phyloP scores from a whole-genome alignment of 2,797 vertebrate species.

The Babyrousa celebensis region DNA sequence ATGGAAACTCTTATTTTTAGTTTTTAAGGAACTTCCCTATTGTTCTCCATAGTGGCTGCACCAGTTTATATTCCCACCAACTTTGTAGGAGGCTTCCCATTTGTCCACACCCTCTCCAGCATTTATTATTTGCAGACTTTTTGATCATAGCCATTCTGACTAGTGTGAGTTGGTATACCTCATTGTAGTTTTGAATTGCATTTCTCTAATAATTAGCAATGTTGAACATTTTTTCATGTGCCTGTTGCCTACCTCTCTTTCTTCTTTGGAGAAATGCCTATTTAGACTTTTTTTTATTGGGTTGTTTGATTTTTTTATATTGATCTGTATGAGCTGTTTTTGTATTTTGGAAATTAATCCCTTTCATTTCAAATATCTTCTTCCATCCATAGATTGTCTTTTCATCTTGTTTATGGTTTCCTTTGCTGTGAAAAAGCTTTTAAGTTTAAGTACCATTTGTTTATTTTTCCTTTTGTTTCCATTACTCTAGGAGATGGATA shows the following conservation, averaged over 20 bases:
- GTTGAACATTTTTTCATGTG: background rate
- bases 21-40: background rate
- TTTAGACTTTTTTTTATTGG: background rate
- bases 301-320: background rate
- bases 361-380: background rate
- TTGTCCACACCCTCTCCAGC: background rate
- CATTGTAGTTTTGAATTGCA: background rate
- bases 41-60: background rate
- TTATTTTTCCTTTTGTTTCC: background rate
- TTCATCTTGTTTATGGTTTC: background rate
- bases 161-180: background rate
- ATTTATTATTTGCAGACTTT: background rate
- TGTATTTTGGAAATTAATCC: background rate
- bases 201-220: background rate
- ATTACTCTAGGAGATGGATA: background rate
- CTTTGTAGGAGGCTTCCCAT: background rate
- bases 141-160: background rate
- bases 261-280: background rate
- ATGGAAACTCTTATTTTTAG: background rate
- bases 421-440: background rate
- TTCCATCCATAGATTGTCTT: background rate
- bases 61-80: background rate
- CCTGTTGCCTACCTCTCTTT: background rate
- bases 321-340: background rate
- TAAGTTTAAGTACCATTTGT: background rate